phyloP scores from a whole-genome alignment of 2,888 invertebrate genomes.

The Tetrapedia diversipes region DNA sequence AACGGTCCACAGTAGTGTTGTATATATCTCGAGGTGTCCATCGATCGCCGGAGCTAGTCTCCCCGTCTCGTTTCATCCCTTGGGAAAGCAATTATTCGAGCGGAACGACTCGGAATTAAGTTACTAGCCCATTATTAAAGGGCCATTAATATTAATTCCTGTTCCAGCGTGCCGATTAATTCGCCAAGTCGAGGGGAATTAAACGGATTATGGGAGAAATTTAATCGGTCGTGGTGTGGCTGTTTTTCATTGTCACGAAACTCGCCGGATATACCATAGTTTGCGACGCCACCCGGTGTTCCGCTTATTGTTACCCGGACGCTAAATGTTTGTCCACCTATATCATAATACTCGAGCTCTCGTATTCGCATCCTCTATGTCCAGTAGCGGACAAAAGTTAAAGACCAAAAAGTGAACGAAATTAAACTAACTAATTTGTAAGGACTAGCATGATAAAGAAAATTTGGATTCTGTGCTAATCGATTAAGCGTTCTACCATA shows the following conservation, averaged over 20 bases:
- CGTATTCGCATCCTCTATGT: background rate
- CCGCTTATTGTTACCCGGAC: too few species aligned
- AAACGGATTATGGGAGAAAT: conserved; percentile 32
- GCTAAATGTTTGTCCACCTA: background rate
- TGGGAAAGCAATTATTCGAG: conserved; percentile 15
- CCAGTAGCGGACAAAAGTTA: too few species aligned
- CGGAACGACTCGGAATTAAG: conserved; percentile 25
- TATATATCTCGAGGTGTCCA: too few species aligned
- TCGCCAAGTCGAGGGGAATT: conserved; percentile 19
- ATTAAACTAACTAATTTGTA: too few species aligned
- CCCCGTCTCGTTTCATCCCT: background rate
- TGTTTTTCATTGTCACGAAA: conserved; percentile 14
- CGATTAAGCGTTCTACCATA: too few species aligned
- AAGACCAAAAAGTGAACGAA: too few species aligned
- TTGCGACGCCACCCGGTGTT: too few species aligned
- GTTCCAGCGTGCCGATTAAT: conserved; percentile 34
- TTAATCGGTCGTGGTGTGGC: background rate
- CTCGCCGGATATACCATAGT: conserved; percentile 14
- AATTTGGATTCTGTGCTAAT: too few species aligned
- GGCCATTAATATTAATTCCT: conserved; percentile 43
- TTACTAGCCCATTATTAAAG: conserved; percentile 32
- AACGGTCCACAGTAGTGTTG: background rate
- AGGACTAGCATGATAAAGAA: too few species aligned
- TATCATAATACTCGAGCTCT: background rate
- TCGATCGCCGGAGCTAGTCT: background rate